Percentiles rank a stretch among this genome's conserved stretches.
Conservation (phyloP, 2,888 invertebrate genomes). For the Aelia acuminata region DNA sequence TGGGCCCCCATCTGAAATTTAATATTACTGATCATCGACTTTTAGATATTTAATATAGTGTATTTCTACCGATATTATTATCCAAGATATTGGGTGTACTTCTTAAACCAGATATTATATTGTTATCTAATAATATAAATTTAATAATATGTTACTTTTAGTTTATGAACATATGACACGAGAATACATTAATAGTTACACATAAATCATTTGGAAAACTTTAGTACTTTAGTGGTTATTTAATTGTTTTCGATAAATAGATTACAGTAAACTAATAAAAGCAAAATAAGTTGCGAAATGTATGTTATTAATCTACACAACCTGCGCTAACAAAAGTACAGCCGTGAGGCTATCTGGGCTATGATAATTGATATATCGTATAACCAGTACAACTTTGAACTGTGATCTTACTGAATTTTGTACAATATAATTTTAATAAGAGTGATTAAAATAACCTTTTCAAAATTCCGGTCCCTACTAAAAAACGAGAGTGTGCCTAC, state of each 20-base stretch:
- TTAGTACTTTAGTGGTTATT: no score
- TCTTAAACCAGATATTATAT: no score
- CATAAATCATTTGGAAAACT: not conserved
- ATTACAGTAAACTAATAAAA: not conserved
- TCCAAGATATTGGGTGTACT: no score
- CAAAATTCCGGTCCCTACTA: constrained; percentile 91
- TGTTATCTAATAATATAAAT: not conserved
- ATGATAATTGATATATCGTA: constrained; percentile 58
- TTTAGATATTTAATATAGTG: no score
- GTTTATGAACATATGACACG: not conserved
- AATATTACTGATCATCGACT: no score
- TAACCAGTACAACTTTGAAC: constrained; percentile 40
- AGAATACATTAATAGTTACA: not conserved
- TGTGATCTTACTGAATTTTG: constrained; percentile 46
- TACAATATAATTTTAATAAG: constrained; percentile 23
- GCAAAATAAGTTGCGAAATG: not conserved
- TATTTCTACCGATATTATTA: not conserved
- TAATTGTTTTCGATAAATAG: not conserved
- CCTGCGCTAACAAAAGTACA: constrained; percentile 44
- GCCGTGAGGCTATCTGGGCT: constrained; percentile 49
- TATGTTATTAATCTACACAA: constrained; percentile 19
- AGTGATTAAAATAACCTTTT: constrained; percentile 65
- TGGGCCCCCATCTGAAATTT: not conserved
- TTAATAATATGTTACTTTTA: not conserved
- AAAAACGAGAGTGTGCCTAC: constrained; percentile 84